Percentiles rank a stretch among this genome's conserved stretches.
Evolutionary conservation across 2,797 vertebrate species (phyloP).

Genomic region (Arvicola amphibius): DNA sequence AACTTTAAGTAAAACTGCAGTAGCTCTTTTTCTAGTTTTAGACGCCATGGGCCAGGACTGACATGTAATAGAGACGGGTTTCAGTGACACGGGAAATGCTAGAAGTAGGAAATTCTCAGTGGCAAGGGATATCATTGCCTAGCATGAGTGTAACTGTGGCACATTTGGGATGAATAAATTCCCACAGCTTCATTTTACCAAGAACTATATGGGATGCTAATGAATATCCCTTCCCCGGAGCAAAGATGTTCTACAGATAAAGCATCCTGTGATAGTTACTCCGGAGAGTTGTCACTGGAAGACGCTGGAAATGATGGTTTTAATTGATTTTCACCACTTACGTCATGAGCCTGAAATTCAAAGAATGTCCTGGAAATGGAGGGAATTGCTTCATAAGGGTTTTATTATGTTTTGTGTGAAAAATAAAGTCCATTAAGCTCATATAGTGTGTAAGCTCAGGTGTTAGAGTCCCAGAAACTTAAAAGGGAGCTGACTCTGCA

Average conservation of each 20-base stretch:
- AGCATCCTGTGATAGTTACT: conserved; percentile 49
- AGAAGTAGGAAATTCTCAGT: neutral
- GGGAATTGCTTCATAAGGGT: neutral
- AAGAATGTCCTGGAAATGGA: conserved; percentile 45
- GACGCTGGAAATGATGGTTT: conserved; percentile 64
- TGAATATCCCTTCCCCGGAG: conserved; percentile 36
- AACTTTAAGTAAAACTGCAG: neutral
- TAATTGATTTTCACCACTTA: conserved; percentile 71
- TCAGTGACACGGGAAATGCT: neutral
- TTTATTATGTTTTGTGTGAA: conserved; percentile 4
- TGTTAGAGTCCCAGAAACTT: conserved; percentile 44
- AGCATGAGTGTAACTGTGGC: neutral
- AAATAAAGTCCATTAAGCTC: conserved; percentile 71
- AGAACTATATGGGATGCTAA: conserved; percentile 40
- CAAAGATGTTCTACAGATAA: conserved; percentile 43
- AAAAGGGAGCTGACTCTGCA: conserved; percentile 50
- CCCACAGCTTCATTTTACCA: neutral
- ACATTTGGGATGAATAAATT: conserved; percentile 15
- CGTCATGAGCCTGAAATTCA: conserved; percentile 60
- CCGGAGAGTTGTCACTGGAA: conserved; percentile 34
- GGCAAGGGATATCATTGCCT: neutral
- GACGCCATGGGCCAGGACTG: neutral
- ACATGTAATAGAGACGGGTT: neutral
- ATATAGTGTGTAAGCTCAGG: neutral
- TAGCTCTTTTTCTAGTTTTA: neutral